Evolutionary conservation across 2,113 vertebrate genomes (phyloP), one percentile per base, ranked within the genome.

Genomic region (Silurus glanis): DNA sequence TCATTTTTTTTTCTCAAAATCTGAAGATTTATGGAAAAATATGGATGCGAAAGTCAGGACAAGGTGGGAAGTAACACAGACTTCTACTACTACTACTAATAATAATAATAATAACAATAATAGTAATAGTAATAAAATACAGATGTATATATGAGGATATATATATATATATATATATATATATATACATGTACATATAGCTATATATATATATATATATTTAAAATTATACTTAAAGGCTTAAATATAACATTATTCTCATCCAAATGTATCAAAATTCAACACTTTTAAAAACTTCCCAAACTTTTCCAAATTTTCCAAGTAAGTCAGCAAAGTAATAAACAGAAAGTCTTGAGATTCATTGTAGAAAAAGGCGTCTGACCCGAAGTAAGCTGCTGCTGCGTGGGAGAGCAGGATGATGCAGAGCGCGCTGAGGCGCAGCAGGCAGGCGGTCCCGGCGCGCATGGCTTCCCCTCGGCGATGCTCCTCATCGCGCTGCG

Each of bases 331-430:
- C 0, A 69, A 28, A 81, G 45, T 21, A n/a, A 28, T 25, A 82
- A 45, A 53, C 19, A 19, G 19, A 66, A 23, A 59, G 3, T 9
- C 23, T 37, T 56, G 28, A 71, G 23, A 10, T 56, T 75, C 56
- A 86, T 37, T 55, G 61, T 89, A 80, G 83, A 28, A 83, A 61
- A 90, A 81, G 81, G 49, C 7, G 53, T 85, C 97, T 97, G 94
- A 99, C 98, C 98, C 98, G 95, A 99, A 98, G 90, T 98, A 98
- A 93, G 96, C 95, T 91, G 96, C 95, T 92, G 96, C 93, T 82
- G 94, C 92, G 90, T 96, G 95, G 86, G 94, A 93, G 90, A 96
- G 91, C 72, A 95, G 91, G 93, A 95, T 91, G 94, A 95, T 91
- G 94, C 93, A 94, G 91, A 97, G 94, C 87, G 94, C 94, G 89